Percentiles rank a stretch among this genome's conserved stretches.
Evolutionary conservation across 2,888 invertebrate genomes (phyloP).

Genomic region (Uloborus plumipes): DNA sequence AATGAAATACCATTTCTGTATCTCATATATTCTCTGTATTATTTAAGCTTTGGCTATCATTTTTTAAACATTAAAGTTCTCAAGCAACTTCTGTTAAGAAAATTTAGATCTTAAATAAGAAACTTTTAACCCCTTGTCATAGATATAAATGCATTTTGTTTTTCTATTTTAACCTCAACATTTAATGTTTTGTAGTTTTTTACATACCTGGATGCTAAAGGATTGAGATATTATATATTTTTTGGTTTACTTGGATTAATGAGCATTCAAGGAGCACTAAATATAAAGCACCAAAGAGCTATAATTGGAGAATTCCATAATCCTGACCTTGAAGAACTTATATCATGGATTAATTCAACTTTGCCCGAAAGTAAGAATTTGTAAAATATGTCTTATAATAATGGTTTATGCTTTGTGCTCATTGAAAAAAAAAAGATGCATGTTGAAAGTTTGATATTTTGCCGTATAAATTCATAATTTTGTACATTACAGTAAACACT

Average conservation of each 20-base stretch:
- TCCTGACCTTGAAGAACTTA: slow-evolving; percentile 80
- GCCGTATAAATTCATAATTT: too few species aligned
- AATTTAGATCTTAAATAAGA: too few species aligned
- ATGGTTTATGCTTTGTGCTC: too few species aligned
- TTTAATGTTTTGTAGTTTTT: slow-evolving; percentile 69
- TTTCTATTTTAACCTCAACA: too few species aligned
- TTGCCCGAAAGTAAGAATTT: slow-evolving; percentile 66
- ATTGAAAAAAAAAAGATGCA: too few species aligned
- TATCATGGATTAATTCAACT: slow-evolving; percentile 82
- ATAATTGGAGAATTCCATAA: slow-evolving; percentile 80
- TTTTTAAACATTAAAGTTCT: neutral
- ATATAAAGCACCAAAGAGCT: slow-evolving; percentile 74
- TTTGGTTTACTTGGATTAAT: slow-evolving; percentile 75
- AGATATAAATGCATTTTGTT: too few species aligned
- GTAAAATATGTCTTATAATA: slow-evolving; percentile 2
- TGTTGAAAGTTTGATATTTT: too few species aligned
- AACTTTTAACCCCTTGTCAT: too few species aligned
- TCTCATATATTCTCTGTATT: neutral
- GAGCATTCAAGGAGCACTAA: slow-evolving; percentile 74
- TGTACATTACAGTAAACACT: too few species aligned
- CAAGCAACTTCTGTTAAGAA: neutral
- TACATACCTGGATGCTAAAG: slow-evolving; percentile 71
- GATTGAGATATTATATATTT: slow-evolving; percentile 73
- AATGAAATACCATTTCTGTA: too few species aligned
- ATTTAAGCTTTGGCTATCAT: neutral